Percentiles rank a stretch among this genome's conserved stretches.
phyloP scores from a whole-genome alignment of 2,113 vertebrate genomes.

The Stigmatopora argus region DNA sequence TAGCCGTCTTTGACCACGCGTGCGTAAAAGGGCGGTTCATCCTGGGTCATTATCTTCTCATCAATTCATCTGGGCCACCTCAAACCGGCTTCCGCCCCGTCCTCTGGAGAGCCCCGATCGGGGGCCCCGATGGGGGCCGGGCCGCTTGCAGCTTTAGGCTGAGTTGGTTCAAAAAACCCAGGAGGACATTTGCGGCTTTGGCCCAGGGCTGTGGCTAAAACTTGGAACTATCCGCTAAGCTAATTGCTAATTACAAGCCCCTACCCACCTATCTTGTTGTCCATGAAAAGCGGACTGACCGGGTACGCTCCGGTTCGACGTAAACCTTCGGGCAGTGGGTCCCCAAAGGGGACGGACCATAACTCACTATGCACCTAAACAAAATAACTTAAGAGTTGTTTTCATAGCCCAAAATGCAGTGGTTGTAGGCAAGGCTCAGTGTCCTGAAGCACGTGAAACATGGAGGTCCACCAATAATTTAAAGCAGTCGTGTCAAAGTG shows the following conservation, averaged over 20 bases:
- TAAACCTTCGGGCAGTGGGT: conserved; percentile 57
- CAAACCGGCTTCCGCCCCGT: conserved; percentile 48
- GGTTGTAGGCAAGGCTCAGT: not conserved
- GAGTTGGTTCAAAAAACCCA: conserved; percentile 68
- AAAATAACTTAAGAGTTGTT: conserved; percentile 52
- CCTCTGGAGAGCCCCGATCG: conserved; percentile 48
- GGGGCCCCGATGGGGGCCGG: conserved; percentile 17
- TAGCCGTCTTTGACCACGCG: conserved; percentile 49
- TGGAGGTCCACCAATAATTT: not conserved
- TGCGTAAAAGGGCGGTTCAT: conserved; percentile 45
- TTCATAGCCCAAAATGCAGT: conserved; percentile 47
- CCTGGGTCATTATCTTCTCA: conserved; percentile 60
- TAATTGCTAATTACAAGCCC: conserved; percentile 80
- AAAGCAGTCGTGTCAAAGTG: no score
- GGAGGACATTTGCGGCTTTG: conserved; percentile 78
- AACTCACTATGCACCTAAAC: conserved; percentile 58
- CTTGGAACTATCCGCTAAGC: conserved; percentile 75
- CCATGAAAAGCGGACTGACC: conserved; percentile 64
- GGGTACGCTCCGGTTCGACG: conserved; percentile 21
- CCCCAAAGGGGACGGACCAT: conserved; percentile 56
- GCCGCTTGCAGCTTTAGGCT: conserved; percentile 60
- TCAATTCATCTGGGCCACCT: conserved; percentile 59
- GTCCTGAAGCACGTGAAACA: not conserved
- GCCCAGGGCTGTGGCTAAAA: conserved; percentile 63
- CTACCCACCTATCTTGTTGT: conserved; percentile 64